Evolutionary conservation across 2,113 vertebrate genomes (phyloP).

Genomic region (Triplophysa siluroides): DNA sequence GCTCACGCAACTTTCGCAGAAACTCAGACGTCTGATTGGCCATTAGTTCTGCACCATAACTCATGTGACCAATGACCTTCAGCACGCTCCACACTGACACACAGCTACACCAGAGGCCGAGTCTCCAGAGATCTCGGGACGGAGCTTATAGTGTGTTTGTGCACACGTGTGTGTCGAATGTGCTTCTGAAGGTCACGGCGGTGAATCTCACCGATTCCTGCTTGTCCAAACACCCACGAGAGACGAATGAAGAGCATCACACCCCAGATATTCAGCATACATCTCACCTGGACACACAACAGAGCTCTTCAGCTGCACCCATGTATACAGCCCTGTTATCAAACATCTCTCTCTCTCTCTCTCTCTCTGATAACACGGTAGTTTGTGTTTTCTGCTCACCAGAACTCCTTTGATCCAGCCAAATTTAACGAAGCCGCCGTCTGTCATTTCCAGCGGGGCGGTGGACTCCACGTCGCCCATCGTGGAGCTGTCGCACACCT

Average conservation of each 20-base stretch:
- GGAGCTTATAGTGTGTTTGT: not conserved
- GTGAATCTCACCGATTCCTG: slow-evolving; percentile 87
- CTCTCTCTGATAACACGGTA: not conserved
- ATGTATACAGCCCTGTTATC: not conserved
- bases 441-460: slow-evolving; percentile 66
- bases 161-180: not conserved
- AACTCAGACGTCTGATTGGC: slow-evolving; percentile 32
- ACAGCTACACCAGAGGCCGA: not conserved
- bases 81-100: slow-evolving; percentile 44
- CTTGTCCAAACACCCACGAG: slow-evolving; percentile 97
- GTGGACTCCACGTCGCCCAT: slow-evolving; percentile 78
- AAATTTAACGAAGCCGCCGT: slow-evolving; percentile 82
- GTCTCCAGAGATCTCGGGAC: not conserved
- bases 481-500: slow-evolving; percentile 74
- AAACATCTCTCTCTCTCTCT: not conserved
- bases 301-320: slow-evolving; percentile 7
- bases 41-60: slow-evolving; percentile 85
- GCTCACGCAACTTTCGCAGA: slow-evolving; percentile 12
- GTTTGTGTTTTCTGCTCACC: slow-evolving; percentile 72
- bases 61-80: slow-evolving; percentile 60
- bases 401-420: slow-evolving; percentile 98
- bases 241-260: slow-evolving; percentile 99
- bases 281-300: slow-evolving; percentile 82
- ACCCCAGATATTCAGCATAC: slow-evolving; percentile 99
- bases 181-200: not conserved